These are phyloP conservation scores for Willowsia nigromaculata DNA, from an alignment of 2,888 invertebrate species.

Conservation along the genomic window DNA sequence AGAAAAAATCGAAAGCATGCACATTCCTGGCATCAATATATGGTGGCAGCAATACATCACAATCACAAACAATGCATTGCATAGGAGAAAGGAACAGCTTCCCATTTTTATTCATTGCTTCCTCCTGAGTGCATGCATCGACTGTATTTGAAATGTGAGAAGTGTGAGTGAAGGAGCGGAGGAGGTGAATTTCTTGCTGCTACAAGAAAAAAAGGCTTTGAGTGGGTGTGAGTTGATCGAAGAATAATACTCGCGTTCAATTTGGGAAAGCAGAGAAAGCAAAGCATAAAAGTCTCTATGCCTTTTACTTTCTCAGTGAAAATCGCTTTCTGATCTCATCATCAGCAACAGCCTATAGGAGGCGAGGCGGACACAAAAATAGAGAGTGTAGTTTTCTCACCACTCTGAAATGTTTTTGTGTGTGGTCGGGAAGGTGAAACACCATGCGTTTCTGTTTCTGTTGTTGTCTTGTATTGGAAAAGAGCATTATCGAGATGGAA, in stretches of 20 bases:
- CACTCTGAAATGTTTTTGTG: neutral
- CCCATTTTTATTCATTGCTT: neutral
- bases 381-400: neutral
- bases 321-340: conserved; percentile 14
- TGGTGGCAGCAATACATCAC: neutral
- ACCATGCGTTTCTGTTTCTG: neutral
- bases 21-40: neutral
- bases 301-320: neutral
- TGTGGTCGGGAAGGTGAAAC: neutral
- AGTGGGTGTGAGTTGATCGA: neutral
- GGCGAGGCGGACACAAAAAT: neutral
- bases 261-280: neutral
- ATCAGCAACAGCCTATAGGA: neutral
- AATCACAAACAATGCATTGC: neutral
- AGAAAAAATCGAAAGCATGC: neutral
- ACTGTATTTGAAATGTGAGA: neutral
- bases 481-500: neutral
- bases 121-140: neutral
- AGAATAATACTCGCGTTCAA: neutral
- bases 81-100: neutral
- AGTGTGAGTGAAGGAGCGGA: neutral
- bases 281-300: neutral
- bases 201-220: neutral
- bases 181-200: neutral
- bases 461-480: neutral